Base-by-base conservation (phyloP, 2,797 vertebrate genomes). In the Gobio occitaniae region DNA sequence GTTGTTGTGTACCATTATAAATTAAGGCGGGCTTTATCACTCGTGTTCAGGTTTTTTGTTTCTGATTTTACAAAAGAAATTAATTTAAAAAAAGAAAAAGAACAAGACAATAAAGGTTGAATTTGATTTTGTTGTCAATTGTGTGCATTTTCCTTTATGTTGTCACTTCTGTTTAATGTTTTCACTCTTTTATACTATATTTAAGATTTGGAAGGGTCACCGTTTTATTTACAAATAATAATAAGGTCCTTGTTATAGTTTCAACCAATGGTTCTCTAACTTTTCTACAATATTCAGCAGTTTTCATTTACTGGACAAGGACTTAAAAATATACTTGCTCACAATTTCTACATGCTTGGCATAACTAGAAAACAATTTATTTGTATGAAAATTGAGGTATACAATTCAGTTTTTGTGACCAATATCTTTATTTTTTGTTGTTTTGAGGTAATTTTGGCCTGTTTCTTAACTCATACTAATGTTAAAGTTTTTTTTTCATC, bases 41-140 rank as follows among this genome's bases (percentile, higher is more conserved):
- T 95, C 95, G 94, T 95, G 94, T 95, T 95, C 92, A 91, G 94
- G 93, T 95, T 94, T 94, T 95, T 92, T 94, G 93, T 94, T 90
- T 90, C 92, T 94, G 91, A 93, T 95, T 95, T 96, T 95, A 95
- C 93, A 94, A 93, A 93, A 93, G 89, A 94, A 93, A 91, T 93
- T 95, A 95, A 95, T 96, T 96, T 95, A 95, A 95, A 84, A 85
- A 66, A 82, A 84, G 25, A 92, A 93, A 94, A 95, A 95, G 94
- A 95, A 94, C 94, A 95, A 95, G 93, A 94, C 93, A 95, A 96
- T 96, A 96, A 96, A 96, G 94, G 93, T 95, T 96, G 94, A 94
- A 94, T 94, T 95, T 91, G 94, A 94, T 87, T 87, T 56, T 84
- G 87, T 77, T 77, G 80, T 78, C 52, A 83, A 10, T 12, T 84